phyloP scores from a whole-genome alignment of 1,140 invertebrate genomes.

The Diachasmimorpha longicaudata region DNA sequence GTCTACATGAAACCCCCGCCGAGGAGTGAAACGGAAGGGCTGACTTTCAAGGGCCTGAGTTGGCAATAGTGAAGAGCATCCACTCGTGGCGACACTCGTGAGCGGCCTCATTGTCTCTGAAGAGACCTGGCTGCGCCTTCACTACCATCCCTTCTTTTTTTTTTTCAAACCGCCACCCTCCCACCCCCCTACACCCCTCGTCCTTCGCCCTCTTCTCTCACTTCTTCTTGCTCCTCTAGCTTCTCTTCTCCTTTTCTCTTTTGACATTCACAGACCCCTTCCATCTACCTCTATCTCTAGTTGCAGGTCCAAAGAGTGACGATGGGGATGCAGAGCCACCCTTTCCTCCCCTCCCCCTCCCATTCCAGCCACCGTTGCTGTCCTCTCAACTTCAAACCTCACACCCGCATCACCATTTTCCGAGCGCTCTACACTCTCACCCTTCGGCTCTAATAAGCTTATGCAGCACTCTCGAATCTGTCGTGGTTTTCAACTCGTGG shows the following conservation, averaged over 20 bases:
- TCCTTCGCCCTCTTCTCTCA: background rate
- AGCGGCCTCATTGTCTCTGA: conserved; percentile 63
- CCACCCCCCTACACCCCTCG: too few species aligned
- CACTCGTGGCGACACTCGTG: conserved; percentile 61
- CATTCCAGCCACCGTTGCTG: too few species aligned
- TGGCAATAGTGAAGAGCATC: conserved; percentile 62
- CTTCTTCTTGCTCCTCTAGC: background rate
- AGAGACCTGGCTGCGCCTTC: conserved; percentile 49
- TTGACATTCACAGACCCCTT: conserved; percentile 5
- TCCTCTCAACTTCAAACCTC: conserved; percentile 18
- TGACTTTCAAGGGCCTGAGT: conserved; percentile 58
- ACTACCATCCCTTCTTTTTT: conserved; percentile 31
- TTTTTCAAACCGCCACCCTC: too few species aligned
- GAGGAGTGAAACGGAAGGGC: too few species aligned
- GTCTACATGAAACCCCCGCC: conserved; percentile 23
- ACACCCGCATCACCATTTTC: conserved; percentile 1
- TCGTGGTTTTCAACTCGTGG: conserved; percentile 12
- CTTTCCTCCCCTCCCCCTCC: background rate
- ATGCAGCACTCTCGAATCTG: conserved; percentile 56
- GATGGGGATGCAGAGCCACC: conserved; percentile 2
- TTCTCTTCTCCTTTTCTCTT: background rate
- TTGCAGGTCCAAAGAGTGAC: background rate
- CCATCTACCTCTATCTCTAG: background rate
- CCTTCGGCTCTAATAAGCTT: conserved; percentile 55
- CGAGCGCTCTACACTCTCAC: conserved; percentile 33